Evolutionary conservation across 2,888 invertebrate species (phyloP), one percentile per base, ranked within the genome.

Genomic region (Sinohyriopsis cumingii): DNA sequence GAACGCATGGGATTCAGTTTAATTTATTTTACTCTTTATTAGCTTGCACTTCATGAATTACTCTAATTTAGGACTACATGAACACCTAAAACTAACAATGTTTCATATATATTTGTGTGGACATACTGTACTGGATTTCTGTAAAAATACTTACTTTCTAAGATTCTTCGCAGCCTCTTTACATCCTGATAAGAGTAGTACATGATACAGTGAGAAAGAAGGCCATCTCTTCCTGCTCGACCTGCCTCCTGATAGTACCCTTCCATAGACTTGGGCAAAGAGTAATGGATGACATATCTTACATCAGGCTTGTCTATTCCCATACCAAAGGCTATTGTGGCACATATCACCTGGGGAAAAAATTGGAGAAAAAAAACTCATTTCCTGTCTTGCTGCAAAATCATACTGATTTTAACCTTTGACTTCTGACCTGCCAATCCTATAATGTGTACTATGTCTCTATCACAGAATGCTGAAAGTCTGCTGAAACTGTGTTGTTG

Each of bases 191-290:
- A 97, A 67, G 93, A 93, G 91, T 98, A 99, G 91, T 94, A 97
- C 3, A 99, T 92, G 76, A 96, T 92, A 85, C 99, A 99, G 72
- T 93, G 92, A 1, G 98, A 95, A 45, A 89, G 79, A 70, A 95
- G 94, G 0, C 96, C 97, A 90, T 99, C 99, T 64, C 99, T 92
- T 0, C 99, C 99, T 9, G 98, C 98, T 68, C 99, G 92, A 2
- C 99, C 99, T 20, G 97, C 95, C 92, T 99, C 99, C 90, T 99
- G 98, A 91, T 99, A 99, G 90, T 96, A 98, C 0, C 96, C 97
- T 91, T 99, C 98, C 81, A 98, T 94, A 0, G 96, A 96, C 91
- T 97, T 97, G 55, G 98, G 97, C 86, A 98, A 88, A 5, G 96
- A 95, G 90, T 95, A 95, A 90, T 98, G 98, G 68, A 98, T 93